A percentile compares a stretch with the other conserved stretches of the same genome.
These are phyloP conservation scores for Garra rufa DNA, from an alignment of 2,113 vertebrate genomes.

Conservation along the genomic window DNA sequence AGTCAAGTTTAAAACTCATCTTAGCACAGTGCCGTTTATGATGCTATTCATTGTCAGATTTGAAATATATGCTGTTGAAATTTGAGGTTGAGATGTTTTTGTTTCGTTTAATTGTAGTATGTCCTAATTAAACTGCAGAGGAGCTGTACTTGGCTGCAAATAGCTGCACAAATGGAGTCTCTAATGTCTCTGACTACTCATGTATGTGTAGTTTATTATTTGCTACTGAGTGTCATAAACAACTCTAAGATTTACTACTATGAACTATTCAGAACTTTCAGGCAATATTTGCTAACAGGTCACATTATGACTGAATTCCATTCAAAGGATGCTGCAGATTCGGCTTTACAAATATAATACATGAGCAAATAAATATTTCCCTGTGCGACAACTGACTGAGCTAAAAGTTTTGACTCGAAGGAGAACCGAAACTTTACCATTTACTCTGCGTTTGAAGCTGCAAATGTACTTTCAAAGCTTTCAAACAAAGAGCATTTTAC, in stretches of 20 bases:
- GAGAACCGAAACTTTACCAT: not conserved
- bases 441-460: not conserved
- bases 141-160: not conserved
- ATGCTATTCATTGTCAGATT: not conserved
- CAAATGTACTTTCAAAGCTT: slow-evolving; percentile 22
- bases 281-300: not conserved
- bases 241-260: not conserved
- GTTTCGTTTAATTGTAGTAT: not conserved
- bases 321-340: slow-evolving; percentile 49
- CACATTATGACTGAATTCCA: not conserved
- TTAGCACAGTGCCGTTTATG: not conserved
- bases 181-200: no score
- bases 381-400: not conserved
- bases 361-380: not conserved
- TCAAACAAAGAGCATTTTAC: slow-evolving; percentile 40
- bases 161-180: no score
- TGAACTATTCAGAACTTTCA: not conserved
- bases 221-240: not conserved
- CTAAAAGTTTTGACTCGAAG: slow-evolving; percentile 11
- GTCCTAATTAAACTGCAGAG: not conserved
- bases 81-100: not conserved
- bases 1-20: not conserved
- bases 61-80: not conserved
- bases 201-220: not conserved
- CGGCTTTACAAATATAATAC: not conserved